Percentiles rank a stretch among this genome's conserved stretches.
phyloP scores from a whole-genome alignment of 2,113 vertebrate species.

The Poeciliopsis retropinna region DNA sequence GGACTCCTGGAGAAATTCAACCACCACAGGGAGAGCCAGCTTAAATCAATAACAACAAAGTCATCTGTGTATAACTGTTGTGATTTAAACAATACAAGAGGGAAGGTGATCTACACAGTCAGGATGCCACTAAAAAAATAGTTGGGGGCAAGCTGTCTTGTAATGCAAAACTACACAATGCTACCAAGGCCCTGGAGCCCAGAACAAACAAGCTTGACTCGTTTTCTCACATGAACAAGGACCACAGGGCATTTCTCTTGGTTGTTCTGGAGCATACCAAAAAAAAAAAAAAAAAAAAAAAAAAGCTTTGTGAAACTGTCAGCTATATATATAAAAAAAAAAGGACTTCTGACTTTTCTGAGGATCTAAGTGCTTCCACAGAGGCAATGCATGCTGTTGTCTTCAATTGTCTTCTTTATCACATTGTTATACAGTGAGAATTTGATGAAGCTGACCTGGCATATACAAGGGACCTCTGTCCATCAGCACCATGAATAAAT shows the following conservation, averaged over 20 bases:
- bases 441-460: constrained; percentile 64
- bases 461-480: constrained; percentile 57
- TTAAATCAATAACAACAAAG: constrained; percentile 44
- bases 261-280: constrained; percentile 40
- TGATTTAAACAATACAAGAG: constrained; percentile 37
- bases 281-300: constrained; percentile 52
- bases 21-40: constrained; percentile 39
- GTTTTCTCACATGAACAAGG: constrained; percentile 35
- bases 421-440: constrained; percentile 58
- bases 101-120: constrained; percentile 24
- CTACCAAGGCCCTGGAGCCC: constrained; percentile 41
- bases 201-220: constrained; percentile 36
- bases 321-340: constrained; percentile 54
- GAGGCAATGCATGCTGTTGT: constrained; percentile 44
- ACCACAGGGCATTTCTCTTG: constrained; percentile 40
- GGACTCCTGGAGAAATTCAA: constrained; percentile 50
- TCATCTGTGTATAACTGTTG: constrained; percentile 27
- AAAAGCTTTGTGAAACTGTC: constrained; percentile 60
- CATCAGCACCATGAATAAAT: constrained; percentile 39
- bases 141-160: constrained; percentile 1
- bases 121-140: constrained; percentile 17
- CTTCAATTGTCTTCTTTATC: constrained; percentile 60
- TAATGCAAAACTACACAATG: constrained; percentile 53
- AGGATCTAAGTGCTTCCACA: constrained; percentile 50
- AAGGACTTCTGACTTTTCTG: constrained; percentile 55